These are phyloP conservation scores for Mohoua ochrocephala DNA, from an alignment of 2,113 vertebrate species.

Conservation along the genomic window DNA sequence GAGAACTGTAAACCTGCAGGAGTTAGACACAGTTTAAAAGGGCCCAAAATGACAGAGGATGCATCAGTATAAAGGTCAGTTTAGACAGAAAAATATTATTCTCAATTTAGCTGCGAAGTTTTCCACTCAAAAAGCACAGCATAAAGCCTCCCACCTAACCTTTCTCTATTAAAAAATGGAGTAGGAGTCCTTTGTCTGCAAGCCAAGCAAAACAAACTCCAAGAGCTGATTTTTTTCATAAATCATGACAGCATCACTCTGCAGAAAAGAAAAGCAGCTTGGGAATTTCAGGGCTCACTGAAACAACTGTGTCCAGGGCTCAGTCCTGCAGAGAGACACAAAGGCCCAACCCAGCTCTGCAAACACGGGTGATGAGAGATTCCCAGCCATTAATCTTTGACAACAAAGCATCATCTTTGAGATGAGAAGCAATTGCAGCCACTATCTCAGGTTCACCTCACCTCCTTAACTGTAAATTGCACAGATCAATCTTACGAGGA, in stretches of 20 bases:
- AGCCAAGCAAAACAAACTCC: conserved; percentile 7
- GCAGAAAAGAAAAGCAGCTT: conserved; percentile 29
- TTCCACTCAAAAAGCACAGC: background rate
- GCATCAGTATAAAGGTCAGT: conserved; percentile 6
- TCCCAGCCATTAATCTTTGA: conserved; percentile 27
- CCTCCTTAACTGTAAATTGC: background rate
- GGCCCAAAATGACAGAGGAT: background rate
- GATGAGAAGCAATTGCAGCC: background rate
- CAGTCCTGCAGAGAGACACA: background rate
- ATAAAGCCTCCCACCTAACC: background rate
- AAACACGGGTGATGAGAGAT: background rate
- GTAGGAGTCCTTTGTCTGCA: background rate
- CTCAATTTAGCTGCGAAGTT: conserved; percentile 9
- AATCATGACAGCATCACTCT: conserved; percentile 15
- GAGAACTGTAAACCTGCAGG: background rate
- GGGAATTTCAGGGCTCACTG: conserved; percentile 40
- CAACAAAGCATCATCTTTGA: conserved; percentile 16
- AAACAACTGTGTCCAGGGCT: background rate
- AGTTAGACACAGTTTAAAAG: background rate
- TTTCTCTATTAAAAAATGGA: background rate
- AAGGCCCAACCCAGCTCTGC: background rate
- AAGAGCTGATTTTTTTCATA: background rate
- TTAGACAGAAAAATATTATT: conserved; percentile 37
- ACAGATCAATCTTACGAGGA: background rate
- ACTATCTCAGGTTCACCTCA: background rate